Base-by-base conservation (phyloP, 1,140 invertebrate species). In the Drosophila rhopaloa region DNA sequence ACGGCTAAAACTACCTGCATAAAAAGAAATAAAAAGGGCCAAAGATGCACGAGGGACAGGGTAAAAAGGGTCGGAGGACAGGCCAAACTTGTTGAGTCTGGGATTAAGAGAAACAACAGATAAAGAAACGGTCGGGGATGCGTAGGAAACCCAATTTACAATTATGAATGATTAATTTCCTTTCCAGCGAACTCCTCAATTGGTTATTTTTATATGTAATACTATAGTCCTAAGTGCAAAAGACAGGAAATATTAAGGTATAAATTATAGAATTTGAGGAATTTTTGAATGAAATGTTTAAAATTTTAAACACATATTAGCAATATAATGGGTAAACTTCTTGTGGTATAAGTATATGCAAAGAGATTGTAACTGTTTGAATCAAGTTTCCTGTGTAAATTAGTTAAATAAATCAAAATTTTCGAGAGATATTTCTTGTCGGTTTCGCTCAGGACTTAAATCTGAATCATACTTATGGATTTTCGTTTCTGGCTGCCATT, bases 101-200 rank as follows among this genome's bases (percentile, higher is more conserved):
- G 51, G 66, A 70, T 70, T 46, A 38, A 70, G 29, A 58, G 44
- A 50, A 72, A 19, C 43, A 71, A 58, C 51, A 71, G 68, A 72
- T 72, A 72, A 72, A 72, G 66, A 71, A 71, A 72, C 37, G 19
- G 29, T 35, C 46, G 65, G 67, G 43, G 43, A 43, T 46, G 43
- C 54, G 19, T 58, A 48, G 67, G 66, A 57, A 72, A 58, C 51
- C 53, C 74, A 59, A 76, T 78, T 78, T 77, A 77, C 75, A 78
- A 77, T 77, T 77, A 77, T 76, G 63, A 60, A 78, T 71, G 75
- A 77, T 78, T 77, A 61, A 77, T 71, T 61, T 65, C 55, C 51
- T 67, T 67, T 76, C 60, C 54, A 50, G 61, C 6, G 29, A 61
- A 60, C 66, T 40, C 6, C 44, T 72, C 44, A 71, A 72, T 65